Percentiles rank a stretch among this genome's conserved stretches.
These are phyloP conservation scores for Sylvia borin DNA, from an alignment of 2,797 vertebrate genomes.

Conservation along the genomic window DNA sequence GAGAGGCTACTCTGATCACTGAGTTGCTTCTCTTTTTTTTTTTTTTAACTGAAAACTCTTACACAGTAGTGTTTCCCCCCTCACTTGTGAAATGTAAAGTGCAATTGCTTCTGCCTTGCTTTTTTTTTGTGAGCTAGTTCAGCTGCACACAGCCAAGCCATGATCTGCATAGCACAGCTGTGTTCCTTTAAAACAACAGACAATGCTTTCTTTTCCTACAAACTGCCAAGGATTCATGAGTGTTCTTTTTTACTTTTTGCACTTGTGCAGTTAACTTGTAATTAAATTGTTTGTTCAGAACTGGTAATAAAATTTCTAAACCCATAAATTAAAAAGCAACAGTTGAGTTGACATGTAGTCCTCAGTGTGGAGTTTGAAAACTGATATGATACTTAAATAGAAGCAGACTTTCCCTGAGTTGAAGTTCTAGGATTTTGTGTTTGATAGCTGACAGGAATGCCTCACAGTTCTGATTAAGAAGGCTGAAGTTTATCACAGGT, in stretches of 20 bases:
- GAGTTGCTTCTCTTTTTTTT: neutral
- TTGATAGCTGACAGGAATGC: neutral
- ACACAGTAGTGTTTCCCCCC: neutral
- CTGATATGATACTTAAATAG: neutral
- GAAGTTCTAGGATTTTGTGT: neutral
- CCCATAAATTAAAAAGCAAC: neutral
- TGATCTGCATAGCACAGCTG: neutral
- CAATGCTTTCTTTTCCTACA: neutral
- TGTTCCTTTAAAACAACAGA: constrained; percentile 6
- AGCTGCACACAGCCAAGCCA: neutral
- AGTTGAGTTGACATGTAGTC: neutral
- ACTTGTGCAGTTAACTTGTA: neutral
- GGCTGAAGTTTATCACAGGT: neutral
- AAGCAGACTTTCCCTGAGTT: neutral
- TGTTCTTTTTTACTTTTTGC: neutral
- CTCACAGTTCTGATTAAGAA: neutral
- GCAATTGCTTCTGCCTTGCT: neutral
- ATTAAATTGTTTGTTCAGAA: neutral
- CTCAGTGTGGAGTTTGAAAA: neutral
- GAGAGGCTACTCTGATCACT: neutral
- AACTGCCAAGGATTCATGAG: neutral
- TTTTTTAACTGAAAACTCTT: neutral
- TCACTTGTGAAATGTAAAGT: neutral
- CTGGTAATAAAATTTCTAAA: neutral
- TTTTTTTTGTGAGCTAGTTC: neutral